Conservation (phyloP, 2,797 vertebrate species). For the Acanthis flammea region DNA sequence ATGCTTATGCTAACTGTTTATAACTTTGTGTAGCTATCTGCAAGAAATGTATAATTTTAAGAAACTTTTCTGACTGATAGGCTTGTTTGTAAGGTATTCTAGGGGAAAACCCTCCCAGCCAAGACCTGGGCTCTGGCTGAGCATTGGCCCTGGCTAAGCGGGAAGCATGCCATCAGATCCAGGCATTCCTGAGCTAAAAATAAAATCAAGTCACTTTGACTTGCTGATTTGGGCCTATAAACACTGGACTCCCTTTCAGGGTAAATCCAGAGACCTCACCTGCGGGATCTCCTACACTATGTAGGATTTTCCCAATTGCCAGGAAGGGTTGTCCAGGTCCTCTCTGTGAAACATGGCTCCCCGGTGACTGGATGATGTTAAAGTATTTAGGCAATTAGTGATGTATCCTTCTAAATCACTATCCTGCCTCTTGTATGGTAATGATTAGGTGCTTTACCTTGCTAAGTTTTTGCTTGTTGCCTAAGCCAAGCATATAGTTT, state of each 20-base stretch:
- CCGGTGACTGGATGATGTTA: neutral
- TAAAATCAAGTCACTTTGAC: neutral
- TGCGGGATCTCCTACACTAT: neutral
- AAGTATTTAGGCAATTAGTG: neutral
- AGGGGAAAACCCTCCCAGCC: neutral
- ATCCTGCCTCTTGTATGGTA: neutral
- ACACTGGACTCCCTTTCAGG: neutral
- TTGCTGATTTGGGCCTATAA: neutral
- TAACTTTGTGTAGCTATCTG: neutral
- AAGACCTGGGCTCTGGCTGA: neutral
- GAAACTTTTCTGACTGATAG: neutral
- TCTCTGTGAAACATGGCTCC: neutral
- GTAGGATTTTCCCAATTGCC: neutral
- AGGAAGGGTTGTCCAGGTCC: neutral
- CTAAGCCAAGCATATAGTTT: neutral
- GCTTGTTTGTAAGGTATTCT: neutral
- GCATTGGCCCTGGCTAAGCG: accelerated
- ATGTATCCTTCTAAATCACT: neutral
- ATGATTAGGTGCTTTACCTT: neutral
- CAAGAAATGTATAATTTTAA: neutral
- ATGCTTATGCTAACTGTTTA: neutral
- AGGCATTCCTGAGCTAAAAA: neutral
- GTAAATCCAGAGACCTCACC: neutral
- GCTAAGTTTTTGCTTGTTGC: neutral
- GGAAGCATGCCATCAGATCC: neutral